Percentiles rank a stretch among this genome's conserved stretches.
These are phyloP conservation scores for Penaeus chinensis DNA, from an alignment of 1,140 invertebrate genomes.

Conservation along the genomic window DNA sequence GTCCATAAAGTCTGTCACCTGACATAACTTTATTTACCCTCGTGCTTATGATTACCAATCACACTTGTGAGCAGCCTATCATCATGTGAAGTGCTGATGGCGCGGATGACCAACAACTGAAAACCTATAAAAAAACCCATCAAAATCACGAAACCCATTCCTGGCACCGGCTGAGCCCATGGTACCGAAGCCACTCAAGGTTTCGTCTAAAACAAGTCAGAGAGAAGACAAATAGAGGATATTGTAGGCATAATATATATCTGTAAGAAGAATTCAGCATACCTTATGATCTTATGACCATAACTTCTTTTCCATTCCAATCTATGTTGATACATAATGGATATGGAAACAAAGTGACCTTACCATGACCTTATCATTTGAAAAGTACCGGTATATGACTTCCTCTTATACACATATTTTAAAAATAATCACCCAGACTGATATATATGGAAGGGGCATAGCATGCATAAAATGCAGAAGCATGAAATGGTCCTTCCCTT, in stretches of 20 bases:
- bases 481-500: no score
- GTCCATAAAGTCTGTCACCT: constrained; percentile 9
- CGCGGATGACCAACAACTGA: constrained; percentile 30
- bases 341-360: no score
- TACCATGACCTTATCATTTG: no score
- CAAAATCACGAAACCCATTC: constrained; percentile 53
- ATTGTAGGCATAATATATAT: not conserved
- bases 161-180: constrained; percentile 60
- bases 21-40: constrained; percentile 11
- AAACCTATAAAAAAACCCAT: constrained; percentile 22
- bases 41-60: not conserved
- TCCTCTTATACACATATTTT: no score
- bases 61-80: not conserved
- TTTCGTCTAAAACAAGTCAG: constrained; percentile 40
- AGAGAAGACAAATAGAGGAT: not conserved
- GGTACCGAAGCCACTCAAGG: constrained; percentile 54
- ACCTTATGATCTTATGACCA: no score
- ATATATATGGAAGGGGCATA: no score
- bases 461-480: no score
- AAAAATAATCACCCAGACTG: no score
- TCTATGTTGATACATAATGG: no score
- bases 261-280: not conserved
- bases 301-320: no score
- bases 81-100: constrained; percentile 41
- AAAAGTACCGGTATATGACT: no score